phyloP scores from a whole-genome alignment of 2,113 vertebrate species.

The Canis aureus region DNA sequence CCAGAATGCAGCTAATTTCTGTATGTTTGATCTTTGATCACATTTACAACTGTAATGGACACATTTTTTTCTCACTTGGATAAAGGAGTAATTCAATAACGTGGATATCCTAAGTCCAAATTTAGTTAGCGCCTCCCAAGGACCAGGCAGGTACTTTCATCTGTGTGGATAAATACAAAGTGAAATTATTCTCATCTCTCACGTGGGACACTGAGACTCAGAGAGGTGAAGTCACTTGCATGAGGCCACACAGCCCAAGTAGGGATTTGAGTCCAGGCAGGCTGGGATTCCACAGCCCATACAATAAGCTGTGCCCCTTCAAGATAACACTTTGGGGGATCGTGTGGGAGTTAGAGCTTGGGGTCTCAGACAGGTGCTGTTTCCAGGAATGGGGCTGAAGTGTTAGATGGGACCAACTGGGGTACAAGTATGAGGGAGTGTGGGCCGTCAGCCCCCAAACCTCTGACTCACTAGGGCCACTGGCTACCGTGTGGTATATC shows the following conservation, averaged over 20 bases:
- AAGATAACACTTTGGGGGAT: not conserved
- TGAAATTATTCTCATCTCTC: not conserved
- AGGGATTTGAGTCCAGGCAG: not conserved
- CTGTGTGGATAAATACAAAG: not conserved
- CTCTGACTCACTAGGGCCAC: not conserved
- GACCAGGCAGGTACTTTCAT: not conserved
- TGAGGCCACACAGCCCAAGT: not conserved
- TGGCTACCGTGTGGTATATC: not conserved
- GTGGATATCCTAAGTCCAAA: not conserved
- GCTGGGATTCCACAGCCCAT: not conserved
- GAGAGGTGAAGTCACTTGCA: not conserved
- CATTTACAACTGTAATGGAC: not conserved
- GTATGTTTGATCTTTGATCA: not conserved
- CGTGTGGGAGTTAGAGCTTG: not conserved
- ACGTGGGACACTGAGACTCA: not conserved
- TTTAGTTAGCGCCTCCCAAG: not conserved
- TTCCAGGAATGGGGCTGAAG: not conserved
- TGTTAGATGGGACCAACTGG: not conserved
- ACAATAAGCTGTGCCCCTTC: not conserved
- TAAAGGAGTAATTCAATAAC: not conserved
- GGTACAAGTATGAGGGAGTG: not conserved
- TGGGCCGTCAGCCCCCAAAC: not conserved
- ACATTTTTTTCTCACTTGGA: not conserved
- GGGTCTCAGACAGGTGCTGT: not conserved
- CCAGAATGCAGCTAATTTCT: not conserved